phyloP scores from a whole-genome alignment of 2,797 vertebrate species.

The Danio jaintianensis region DNA sequence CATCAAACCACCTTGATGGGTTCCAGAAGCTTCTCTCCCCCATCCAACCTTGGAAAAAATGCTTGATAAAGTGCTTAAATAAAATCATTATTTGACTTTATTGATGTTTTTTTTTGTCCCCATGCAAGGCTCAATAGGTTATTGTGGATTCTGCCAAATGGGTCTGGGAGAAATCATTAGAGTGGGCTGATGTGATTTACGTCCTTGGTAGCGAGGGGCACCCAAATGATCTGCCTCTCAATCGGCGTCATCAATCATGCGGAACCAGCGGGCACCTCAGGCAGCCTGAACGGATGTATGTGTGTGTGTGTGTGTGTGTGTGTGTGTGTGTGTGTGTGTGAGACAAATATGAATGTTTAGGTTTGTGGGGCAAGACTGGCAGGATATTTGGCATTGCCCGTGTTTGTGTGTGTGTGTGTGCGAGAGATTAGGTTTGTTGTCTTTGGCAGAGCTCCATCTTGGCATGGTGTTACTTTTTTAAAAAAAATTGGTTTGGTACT shows the following conservation, averaged over 20 bases:
- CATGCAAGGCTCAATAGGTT: slow-evolving; percentile 72
- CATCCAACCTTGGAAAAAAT: slow-evolving; percentile 62
- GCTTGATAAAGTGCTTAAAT: slow-evolving; percentile 70
- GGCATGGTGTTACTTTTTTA: slow-evolving; percentile 34
- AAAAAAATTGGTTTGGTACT: no score
- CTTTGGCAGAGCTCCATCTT: slow-evolving; percentile 45
- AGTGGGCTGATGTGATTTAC: slow-evolving; percentile 84
- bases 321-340: slow-evolving; percentile 50
- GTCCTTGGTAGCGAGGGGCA: slow-evolving; percentile 81
- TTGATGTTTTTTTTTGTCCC: slow-evolving; percentile 71
- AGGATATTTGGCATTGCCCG: slow-evolving; percentile 48
- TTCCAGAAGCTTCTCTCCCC: slow-evolving; percentile 43
- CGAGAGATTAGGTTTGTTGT: slow-evolving; percentile 26
- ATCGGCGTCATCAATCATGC: slow-evolving; percentile 82
- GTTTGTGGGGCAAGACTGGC: slow-evolving; percentile 59
- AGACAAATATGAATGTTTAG: slow-evolving; percentile 72
- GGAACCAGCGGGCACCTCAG: slow-evolving; percentile 82
- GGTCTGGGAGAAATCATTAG: slow-evolving; percentile 83
- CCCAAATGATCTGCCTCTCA: slow-evolving; percentile 84
- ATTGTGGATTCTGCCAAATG: slow-evolving; percentile 76
- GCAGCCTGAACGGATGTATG: slow-evolving; percentile 67
- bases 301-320: slow-evolving; percentile 51
- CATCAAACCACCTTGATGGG: slow-evolving; percentile 28
- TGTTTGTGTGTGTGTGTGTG: slow-evolving; percentile 21
- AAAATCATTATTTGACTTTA: slow-evolving; percentile 73